These are phyloP conservation scores for Aradophagus sp. DNA, from an alignment of 1,140 invertebrate species.

Conservation along the genomic window DNA sequence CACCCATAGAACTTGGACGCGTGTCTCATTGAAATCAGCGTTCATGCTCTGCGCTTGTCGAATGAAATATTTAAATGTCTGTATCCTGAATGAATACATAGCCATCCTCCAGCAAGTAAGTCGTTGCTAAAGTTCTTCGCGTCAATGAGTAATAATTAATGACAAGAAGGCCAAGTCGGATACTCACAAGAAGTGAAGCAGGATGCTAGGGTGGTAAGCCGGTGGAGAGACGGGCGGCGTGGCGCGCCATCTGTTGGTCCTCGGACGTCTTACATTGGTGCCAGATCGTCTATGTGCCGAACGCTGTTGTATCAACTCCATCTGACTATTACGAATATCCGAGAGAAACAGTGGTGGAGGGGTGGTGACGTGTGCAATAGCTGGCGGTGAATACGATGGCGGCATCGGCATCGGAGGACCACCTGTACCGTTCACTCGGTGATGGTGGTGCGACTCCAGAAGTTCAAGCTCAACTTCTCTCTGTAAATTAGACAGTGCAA, in stretches of 20 bases:
- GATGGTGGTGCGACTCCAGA: conserved; percentile 68
- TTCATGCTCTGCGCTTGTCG: too few species aligned
- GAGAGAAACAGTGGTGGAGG: conserved; percentile 77
- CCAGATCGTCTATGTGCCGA: conserved; percentile 72
- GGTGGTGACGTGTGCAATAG: conserved; percentile 71
- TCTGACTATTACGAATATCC: conserved; percentile 71
- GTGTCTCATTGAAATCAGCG: too few species aligned
- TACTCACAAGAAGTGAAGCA: conserved; percentile 88
- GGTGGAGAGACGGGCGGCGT: conserved; percentile 76
- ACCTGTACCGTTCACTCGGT: conserved; percentile 66
- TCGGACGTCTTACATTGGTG: conserved; percentile 68
- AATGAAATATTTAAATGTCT: too few species aligned
- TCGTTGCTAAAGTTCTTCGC: too few species aligned
- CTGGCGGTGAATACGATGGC: conserved; percentile 71
- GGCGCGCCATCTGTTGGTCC: conserved; percentile 77
- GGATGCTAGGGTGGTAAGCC: conserved; percentile 81
- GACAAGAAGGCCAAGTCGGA: neutral
- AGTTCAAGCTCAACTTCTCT: conserved; percentile 68
- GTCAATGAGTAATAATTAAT: too few species aligned
- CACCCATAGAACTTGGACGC: too few species aligned
- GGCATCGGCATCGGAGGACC: conserved; percentile 70
- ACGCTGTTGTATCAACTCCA: conserved; percentile 72
- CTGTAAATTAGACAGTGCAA: conserved; percentile 38
- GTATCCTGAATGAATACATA: too few species aligned
- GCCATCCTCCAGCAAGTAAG: too few species aligned